Evolutionary conservation across 2,797 vertebrate species (phyloP), one percentile per base, ranked within the genome.

Genomic region (Sphenopsis melanotis): DNA sequence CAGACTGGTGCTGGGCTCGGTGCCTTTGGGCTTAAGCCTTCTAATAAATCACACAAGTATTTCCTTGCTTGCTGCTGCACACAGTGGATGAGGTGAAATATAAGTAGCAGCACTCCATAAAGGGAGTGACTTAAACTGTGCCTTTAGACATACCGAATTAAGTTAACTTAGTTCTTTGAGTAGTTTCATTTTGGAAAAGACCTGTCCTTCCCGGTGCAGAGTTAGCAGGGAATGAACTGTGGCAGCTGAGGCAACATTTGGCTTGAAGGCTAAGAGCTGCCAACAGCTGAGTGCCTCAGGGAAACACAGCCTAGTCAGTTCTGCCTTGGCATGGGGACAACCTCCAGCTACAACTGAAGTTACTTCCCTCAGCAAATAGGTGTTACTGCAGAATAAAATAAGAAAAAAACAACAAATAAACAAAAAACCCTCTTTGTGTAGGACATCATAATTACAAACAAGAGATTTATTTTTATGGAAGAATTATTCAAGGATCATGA

Each of bases 401-500:
- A 72, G 41, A 42, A 94, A 24, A 13, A 46, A 44, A 16, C 5
- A 49, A 56, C 5, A 49, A 44, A 47, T 11, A 36, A 9, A 19
- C 19, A 23, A 5, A 26, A 5, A 5, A 1, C 2, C 3, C 14
- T 44, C 24, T 37, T 49, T 56, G n/a, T 64, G 24, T 47, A 91
- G 11, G 50, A 66, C 12, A 49, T 59, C 1, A 11, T 65, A 78
- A 70, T 89, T 93, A 91, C 36, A 83, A 91, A 92, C 11, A 86
- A 78, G 34, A 91, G 23, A 34, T 97, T 96, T 95, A 97, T 95
- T 97, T 92, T 85, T 63, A 29, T 53, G 59, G 71, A 95, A 87
- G 39, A 92, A 71, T 87, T 90, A 85, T 76, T 84, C 69, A 91
- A 77, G 50, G 26, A 53, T 65, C 21, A 22, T 55, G 77, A 83